These are phyloP conservation scores for Eupeodes corollae DNA, from an alignment of 1,140 invertebrate species.

Conservation along the genomic window DNA sequence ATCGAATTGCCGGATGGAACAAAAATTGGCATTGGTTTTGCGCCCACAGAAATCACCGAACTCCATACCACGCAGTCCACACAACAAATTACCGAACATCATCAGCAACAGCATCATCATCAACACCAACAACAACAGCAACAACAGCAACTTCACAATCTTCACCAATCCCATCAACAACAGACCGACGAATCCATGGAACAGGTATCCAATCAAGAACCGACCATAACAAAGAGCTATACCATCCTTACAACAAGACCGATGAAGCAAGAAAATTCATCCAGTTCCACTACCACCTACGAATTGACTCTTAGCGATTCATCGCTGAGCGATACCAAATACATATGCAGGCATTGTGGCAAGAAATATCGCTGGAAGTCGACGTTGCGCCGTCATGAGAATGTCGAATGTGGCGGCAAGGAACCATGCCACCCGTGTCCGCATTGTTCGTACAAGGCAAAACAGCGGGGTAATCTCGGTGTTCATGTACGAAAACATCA, in stretches of 20 bases:
- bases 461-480: constrained; percentile 66
- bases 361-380: constrained; percentile 74
- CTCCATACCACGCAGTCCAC: constrained; percentile 16
- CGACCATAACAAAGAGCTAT: constrained; percentile 27
- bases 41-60: constrained; percentile 33
- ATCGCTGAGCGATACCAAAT: constrained; percentile 48
- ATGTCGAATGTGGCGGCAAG: constrained; percentile 78
- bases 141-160: constrained; percentile 18
- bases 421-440: constrained; percentile 70
- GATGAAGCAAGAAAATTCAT: constrained; percentile 26
- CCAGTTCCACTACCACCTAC: constrained; percentile 23
- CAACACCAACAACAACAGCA: constrained; percentile 18
- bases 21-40: constrained; percentile 35
- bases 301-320: constrained; percentile 35
- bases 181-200: constrained; percentile 14
- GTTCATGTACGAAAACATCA: constrained; percentile 73
- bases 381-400: constrained; percentile 67
- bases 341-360: constrained; percentile 65
- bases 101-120: constrained; percentile 5
- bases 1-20: constrained; percentile 36
- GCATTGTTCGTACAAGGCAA: constrained; percentile 65
- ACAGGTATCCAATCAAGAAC: constrained; percentile 11
- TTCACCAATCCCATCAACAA: constrained; percentile 21
- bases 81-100: constrained; percentile 23
- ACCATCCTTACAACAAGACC: constrained; percentile 33